phyloP scores from a whole-genome alignment of 2,113 vertebrate genomes.

The Neodon shergylaensis region DNA sequence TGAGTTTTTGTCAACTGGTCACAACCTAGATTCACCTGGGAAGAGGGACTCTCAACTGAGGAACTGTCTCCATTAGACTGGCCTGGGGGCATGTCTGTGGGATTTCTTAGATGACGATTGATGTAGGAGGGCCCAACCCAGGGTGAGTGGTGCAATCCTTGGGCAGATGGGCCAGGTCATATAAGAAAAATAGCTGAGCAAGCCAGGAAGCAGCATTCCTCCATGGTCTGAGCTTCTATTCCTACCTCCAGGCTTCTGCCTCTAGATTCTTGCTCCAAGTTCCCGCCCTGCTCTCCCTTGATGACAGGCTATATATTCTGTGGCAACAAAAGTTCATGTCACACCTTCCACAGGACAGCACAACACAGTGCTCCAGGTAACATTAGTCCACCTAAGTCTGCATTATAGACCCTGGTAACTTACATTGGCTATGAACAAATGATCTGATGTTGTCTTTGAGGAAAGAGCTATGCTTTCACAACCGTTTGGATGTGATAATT shows the following conservation, averaged over 20 bases:
- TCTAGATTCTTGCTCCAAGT: not conserved
- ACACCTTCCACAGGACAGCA: not conserved
- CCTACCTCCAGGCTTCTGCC: too few species aligned
- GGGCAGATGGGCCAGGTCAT: not conserved
- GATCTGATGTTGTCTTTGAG: not conserved
- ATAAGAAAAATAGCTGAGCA: not conserved
- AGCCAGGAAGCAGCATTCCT: not conserved
- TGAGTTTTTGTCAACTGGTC: not conserved
- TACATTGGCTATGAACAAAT: not conserved
- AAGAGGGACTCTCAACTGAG: not conserved
- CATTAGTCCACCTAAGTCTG: not conserved
- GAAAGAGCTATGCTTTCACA: not conserved
- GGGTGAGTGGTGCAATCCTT: not conserved
- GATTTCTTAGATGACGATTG: not conserved
- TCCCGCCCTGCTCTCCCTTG: not conserved
- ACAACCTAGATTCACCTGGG: not conserved
- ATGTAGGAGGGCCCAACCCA: not conserved
- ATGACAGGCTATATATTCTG: not conserved
- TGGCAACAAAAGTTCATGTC: not conserved
- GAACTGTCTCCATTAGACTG: not conserved
- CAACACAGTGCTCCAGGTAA: not conserved
- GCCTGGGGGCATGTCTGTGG: not conserved
- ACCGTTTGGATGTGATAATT: not conserved
- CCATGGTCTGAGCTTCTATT: not conserved
- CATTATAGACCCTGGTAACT: not conserved